phyloP scores from a whole-genome alignment of 37 sponge, comb jelly and placozoan species.

The Spongilla lacustris region DNA sequence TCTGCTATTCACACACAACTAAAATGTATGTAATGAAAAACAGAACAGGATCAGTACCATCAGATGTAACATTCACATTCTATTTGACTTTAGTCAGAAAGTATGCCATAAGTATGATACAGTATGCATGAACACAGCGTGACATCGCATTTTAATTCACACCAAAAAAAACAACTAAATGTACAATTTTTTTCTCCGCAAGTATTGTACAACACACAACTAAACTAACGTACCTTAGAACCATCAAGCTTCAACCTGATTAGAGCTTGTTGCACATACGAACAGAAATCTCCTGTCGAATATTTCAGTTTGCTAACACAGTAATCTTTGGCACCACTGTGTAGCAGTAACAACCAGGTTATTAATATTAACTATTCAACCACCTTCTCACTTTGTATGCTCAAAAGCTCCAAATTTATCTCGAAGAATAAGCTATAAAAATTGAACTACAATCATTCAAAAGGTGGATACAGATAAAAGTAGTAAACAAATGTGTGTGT shows the following conservation, averaged over 20 bases:
- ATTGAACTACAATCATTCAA: neutral
- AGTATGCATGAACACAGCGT: too few species aligned
- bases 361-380: neutral
- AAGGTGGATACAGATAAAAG: neutral
- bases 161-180: too few species aligned
- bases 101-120: too few species aligned
- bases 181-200: too few species aligned
- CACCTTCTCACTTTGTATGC: neutral
- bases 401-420: neutral
- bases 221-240: neutral
- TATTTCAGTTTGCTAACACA: neutral
- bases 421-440: slow-evolving; percentile 2
- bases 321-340: neutral
- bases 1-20: too few species aligned
- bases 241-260: neutral
- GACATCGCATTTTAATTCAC: too few species aligned
- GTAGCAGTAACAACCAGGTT: neutral
- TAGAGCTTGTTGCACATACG: slow-evolving; percentile 4
- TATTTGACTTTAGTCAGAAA: too few species aligned
- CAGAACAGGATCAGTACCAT: too few species aligned
- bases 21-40: too few species aligned
- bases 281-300: neutral
- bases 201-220: too few species aligned
- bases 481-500: neutral
- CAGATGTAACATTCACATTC: too few species aligned